phyloP scores from a whole-genome alignment of 2,888 invertebrate genomes.

The Ferdinandea cuprea region DNA sequence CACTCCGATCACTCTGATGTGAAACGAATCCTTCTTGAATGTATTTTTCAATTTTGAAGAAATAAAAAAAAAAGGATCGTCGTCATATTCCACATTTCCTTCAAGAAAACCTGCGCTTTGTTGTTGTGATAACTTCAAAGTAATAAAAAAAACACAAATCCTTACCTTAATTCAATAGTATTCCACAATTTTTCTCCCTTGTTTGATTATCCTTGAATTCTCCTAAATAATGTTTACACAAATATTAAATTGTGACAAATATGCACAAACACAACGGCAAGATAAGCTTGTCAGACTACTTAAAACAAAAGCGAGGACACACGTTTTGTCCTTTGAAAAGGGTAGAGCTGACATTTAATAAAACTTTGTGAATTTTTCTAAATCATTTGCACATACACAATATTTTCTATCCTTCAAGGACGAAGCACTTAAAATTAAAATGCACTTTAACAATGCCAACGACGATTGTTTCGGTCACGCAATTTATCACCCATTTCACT shows the following conservation, averaged over 20 bases:
- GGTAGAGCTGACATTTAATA: not conserved
- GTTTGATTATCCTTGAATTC: constrained; percentile 29
- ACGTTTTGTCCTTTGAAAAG: not conserved
- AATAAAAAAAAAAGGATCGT: too few relatives aligned
- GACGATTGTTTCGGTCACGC: constrained; percentile 8
- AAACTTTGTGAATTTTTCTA: not conserved
- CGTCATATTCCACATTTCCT: constrained; percentile 16
- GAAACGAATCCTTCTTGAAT: too few relatives aligned
- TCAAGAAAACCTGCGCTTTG: constrained; percentile 45
- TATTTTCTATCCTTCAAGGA: constrained; percentile 43
- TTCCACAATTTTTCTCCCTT: constrained; percentile 14
- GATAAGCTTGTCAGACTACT: not conserved
- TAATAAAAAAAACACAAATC: not conserved
- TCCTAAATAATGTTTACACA: constrained; percentile 12
- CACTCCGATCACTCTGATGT: not conserved
- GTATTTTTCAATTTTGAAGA: too few relatives aligned
- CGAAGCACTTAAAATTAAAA: constrained; percentile 47
- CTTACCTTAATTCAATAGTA: constrained; percentile 39
- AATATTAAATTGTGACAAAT: not conserved
- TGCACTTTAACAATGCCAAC: constrained; percentile 29
- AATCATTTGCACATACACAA: constrained; percentile 7
- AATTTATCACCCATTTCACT: constrained; percentile 1
- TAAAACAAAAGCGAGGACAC: constrained; percentile 11
- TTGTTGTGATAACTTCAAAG: not conserved
- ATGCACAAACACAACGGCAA: not conserved